A percentile compares a stretch with the other conserved stretches of the same genome.
These are phyloP conservation scores for Tenthredo amoena DNA, from an alignment of 2,888 invertebrate genomes.

Conservation along the genomic window DNA sequence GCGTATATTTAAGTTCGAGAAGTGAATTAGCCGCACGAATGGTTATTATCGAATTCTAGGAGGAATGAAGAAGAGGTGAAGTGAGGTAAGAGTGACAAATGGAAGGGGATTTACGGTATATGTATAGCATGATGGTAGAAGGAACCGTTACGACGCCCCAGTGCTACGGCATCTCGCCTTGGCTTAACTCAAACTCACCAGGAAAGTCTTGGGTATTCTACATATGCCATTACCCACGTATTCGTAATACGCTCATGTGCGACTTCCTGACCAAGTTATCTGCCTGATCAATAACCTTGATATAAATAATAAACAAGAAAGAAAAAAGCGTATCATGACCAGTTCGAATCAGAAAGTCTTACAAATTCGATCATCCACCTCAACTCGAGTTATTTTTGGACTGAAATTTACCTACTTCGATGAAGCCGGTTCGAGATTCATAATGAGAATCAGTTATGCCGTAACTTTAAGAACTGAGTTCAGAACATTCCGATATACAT, in stretches of 20 bases:
- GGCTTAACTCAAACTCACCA: slow-evolving; percentile 29
- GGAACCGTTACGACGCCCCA: slow-evolving; percentile 68
- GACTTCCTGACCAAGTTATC: slow-evolving; percentile 40
- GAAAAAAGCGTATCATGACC: not conserved
- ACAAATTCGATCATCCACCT: not conserved
- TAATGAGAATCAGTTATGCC: not conserved
- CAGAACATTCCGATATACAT: not conserved
- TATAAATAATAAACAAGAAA: not conserved
- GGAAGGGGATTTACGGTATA: slow-evolving; percentile 62
- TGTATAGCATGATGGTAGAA: slow-evolving; percentile 58
- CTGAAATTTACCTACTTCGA: not conserved
- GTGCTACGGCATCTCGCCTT: slow-evolving; percentile 63
- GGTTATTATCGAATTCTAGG: slow-evolving; percentile 30
- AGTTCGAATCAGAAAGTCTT: not conserved
- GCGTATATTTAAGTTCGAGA: not conserved
- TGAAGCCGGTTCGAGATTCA: not conserved
- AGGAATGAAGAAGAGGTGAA: slow-evolving; percentile 55
- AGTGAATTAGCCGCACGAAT: slow-evolving; percentile 51
- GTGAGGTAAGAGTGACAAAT: slow-evolving; percentile 44
- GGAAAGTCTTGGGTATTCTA: slow-evolving; percentile 56
- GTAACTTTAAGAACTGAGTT: not conserved
- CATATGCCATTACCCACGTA: slow-evolving; percentile 47
- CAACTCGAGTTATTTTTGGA: not conserved
- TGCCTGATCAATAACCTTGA: slow-evolving; percentile 19
- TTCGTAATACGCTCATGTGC: slow-evolving; percentile 34